Evolutionary conservation across 1,140 invertebrate species (phyloP).

Genomic region (Spodoptera litura): DNA sequence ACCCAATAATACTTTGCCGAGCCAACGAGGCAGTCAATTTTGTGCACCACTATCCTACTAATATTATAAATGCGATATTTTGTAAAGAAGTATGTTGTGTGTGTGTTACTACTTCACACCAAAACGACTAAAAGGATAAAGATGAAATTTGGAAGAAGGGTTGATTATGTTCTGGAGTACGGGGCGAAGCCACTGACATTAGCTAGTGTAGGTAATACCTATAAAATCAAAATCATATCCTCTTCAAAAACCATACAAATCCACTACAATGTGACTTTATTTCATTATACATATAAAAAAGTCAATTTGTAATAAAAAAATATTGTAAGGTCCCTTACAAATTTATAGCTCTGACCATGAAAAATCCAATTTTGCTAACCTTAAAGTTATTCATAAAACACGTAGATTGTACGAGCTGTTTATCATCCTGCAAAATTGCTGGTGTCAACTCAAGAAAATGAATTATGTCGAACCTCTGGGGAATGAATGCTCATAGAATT

Average conservation of each 20-base stretch:
- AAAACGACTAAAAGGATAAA: too few relatives aligned
- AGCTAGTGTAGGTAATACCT: background rate
- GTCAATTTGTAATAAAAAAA: constrained; percentile 32
- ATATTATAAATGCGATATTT: too few relatives aligned
- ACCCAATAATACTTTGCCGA: too few relatives aligned
- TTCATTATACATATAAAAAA: constrained; percentile 10
- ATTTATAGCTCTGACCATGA: constrained; percentile 23
- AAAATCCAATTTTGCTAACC: constrained; percentile 35
- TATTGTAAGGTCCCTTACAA: background rate
- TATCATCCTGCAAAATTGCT: constrained; percentile 19
- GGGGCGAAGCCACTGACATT: too few relatives aligned
- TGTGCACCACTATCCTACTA: too few relatives aligned
- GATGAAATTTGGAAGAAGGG: too few relatives aligned
- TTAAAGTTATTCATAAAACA: constrained; percentile 26
- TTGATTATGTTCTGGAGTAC: too few relatives aligned
- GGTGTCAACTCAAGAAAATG: constrained; percentile 26
- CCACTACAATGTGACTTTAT: constrained; percentile 5
- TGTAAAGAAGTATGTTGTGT: too few relatives aligned
- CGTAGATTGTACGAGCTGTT: constrained; percentile 26
- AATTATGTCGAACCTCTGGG: constrained; percentile 34
- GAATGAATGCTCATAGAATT: background rate
- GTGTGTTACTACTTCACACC: too few relatives aligned
- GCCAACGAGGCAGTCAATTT: too few relatives aligned
- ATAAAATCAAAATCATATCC: background rate
- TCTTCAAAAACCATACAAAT: background rate